Evolutionary conservation across 2,113 vertebrate species (phyloP), one percentile per base, ranked within the genome.

Genomic region (Myanophis thanlyinensis): DNA sequence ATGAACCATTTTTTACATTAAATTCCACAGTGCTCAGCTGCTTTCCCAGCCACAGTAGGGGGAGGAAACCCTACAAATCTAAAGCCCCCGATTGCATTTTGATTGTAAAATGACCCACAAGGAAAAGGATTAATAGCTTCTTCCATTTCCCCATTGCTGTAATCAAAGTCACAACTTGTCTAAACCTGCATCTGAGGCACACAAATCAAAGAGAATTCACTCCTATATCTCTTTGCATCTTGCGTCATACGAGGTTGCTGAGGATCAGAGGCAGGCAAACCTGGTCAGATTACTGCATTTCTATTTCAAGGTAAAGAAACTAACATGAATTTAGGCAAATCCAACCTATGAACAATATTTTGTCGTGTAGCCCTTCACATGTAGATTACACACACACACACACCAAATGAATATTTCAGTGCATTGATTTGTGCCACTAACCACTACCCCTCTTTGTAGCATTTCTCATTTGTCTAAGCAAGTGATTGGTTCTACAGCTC

Each of bases 341-440:
- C n/a, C 30, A 20, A 20, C 23, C 8, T 22, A 44, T 46, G n/a
- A 46, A 35, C 47, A 44, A 20, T 56, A 12, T 5, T 46, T 35
- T 54, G 40, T 25, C 9, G 3, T 6, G 3, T 54, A 12, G 80
- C n/a, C 18, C 51, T 35, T 95, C 30, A 95, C 80, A 92, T 91
- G 91, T 47, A 85, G 20, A 89, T 4, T 91, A 35, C 95, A 94
- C 59, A n/a, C 6, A 62, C 1, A 30, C 90, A 30, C 27, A 30
- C 94, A 85, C 90, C 90, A 91, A 56, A 35, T 85, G 85, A 51
- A 7, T 25, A 95, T 92, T 95, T 93, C 25, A 92, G 1, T 90
- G 22, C 94, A 97, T 94, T 95, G 93, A 95, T 96, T 96, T 95
- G n/a, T 92, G 59, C 90, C 90, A 90, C 53, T 95, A 95, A 95